Evolutionary conservation across 1,140 invertebrate genomes (phyloP).

Genomic region (Vollenhovia emeryi): DNA sequence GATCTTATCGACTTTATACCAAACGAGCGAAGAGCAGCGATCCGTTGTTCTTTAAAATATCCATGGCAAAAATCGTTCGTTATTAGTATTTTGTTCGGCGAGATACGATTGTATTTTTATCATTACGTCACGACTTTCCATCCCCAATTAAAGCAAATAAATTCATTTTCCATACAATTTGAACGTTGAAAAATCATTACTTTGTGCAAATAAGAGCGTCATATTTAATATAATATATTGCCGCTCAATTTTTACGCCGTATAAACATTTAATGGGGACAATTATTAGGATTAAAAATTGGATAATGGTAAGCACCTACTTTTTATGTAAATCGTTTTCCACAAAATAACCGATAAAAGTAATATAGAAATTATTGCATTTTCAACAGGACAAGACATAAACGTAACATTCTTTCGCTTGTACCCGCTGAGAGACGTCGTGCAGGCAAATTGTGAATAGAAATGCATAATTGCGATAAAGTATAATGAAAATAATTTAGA

Average conservation of each 20-base stretch:
- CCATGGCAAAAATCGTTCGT: conserved; percentile 27
- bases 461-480: not conserved
- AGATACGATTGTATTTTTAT: not conserved
- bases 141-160: not conserved
- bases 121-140: not conserved
- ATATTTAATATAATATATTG: not conserved
- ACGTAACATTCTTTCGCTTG: not conserved
- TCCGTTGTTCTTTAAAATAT: conserved; percentile 40
- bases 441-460: not conserved
- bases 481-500: not conserved
- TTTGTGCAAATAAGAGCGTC: too few relatives aligned
- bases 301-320: not conserved
- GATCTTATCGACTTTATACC: not conserved
- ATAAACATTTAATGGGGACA: not conserved
- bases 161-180: not conserved
- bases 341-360: not conserved
- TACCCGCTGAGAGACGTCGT: not conserved
- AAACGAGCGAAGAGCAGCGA: conserved; percentile 6
- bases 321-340: not conserved
- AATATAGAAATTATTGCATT: not conserved
- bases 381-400: too few relatives aligned
- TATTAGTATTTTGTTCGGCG: conserved; percentile 29
- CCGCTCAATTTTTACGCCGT: not conserved
- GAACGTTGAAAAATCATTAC: not conserved
- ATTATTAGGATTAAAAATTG: not conserved